Conservation (phyloP, 2,113 vertebrate species). For the Onychostruthus taczanowskii region DNA sequence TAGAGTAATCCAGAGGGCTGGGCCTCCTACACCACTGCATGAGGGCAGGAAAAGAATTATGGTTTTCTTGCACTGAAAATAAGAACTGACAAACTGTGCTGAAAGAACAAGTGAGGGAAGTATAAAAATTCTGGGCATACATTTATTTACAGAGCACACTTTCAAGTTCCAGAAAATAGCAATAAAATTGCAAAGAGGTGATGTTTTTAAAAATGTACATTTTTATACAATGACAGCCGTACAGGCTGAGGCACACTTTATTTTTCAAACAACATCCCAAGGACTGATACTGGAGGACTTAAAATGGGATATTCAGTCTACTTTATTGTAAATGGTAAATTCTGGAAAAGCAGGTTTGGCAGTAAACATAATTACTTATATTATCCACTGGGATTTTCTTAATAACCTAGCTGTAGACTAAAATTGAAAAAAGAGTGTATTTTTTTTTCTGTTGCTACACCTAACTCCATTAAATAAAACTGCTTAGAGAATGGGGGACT, state of each 20-base stretch:
- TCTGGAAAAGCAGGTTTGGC: not conserved
- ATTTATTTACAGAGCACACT: constrained; percentile 56
- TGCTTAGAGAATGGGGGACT: not conserved
- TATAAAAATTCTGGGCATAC: constrained; percentile 22
- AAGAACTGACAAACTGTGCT: constrained; percentile 18
- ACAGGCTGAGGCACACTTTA: not conserved
- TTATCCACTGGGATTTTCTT: not conserved
- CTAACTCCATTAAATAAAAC: not conserved
- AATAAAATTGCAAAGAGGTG: not conserved
- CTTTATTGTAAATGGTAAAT: not conserved
- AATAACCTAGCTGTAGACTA: not conserved
- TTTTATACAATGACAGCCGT: not conserved
- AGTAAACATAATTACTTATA: not conserved
- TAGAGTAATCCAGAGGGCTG: not conserved
- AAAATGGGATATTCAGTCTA: constrained; percentile 13
- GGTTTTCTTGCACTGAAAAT: not conserved
- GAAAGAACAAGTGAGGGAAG: constrained; percentile 46
- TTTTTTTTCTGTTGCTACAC: not conserved
- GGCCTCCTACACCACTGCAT: not conserved
- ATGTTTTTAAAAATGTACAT: not conserved
- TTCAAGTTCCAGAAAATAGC: constrained; percentile 24
- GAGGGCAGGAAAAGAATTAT: not conserved
- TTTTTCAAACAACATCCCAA: not conserved
- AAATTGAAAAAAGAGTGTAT: not conserved
- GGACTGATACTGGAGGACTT: not conserved